phyloP scores from a whole-genome alignment of 1,140 invertebrate genomes.

The Scaptodrosophila lebanonensis region DNA sequence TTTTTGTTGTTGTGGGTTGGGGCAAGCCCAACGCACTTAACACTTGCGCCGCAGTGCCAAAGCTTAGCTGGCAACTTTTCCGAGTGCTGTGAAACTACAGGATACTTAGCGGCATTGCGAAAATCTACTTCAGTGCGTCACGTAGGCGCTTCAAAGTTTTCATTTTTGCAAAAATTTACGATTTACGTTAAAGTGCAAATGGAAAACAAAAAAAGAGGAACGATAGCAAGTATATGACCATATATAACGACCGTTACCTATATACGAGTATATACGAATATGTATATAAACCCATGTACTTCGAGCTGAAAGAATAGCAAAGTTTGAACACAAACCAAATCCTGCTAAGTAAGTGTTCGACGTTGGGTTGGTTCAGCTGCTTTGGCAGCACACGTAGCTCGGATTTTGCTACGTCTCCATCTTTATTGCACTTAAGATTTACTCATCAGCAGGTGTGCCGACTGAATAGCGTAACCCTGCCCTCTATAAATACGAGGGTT shows the following conservation, averaged over 20 bases:
- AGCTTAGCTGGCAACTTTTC: conserved; percentile 67
- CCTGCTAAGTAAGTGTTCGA: conserved; percentile 73
- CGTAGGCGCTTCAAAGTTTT: conserved; percentile 76
- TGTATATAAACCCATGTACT: conserved; percentile 49
- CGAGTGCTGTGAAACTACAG: conserved; percentile 40
- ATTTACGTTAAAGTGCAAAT: conserved; percentile 71
- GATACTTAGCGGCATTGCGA: conserved; percentile 25
- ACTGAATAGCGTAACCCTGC: no score
- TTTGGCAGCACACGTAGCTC: conserved; percentile 75
- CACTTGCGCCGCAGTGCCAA: conserved; percentile 52
- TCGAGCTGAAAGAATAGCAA: conserved; percentile 70
- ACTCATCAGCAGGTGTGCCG: conserved; percentile 73
- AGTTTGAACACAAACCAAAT: conserved; percentile 71
- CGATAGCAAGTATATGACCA: neutral
- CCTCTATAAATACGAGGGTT: no score
- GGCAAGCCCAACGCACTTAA: conserved; percentile 72
- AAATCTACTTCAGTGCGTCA: conserved; percentile 71
- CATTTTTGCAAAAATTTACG: conserved; percentile 73
- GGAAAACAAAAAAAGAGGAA: conserved; percentile 26
- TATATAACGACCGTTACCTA: neutral
- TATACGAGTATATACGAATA: conserved; percentile 2
- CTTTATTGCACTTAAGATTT: conserved; percentile 76
- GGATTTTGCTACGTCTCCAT: conserved; percentile 62
- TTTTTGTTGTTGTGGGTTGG: conserved; percentile 17
- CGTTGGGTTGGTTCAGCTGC: conserved; percentile 41